These are phyloP conservation scores for Archivesica marissinica DNA, from an alignment of 1,140 invertebrate species.

Conservation along the genomic window DNA sequence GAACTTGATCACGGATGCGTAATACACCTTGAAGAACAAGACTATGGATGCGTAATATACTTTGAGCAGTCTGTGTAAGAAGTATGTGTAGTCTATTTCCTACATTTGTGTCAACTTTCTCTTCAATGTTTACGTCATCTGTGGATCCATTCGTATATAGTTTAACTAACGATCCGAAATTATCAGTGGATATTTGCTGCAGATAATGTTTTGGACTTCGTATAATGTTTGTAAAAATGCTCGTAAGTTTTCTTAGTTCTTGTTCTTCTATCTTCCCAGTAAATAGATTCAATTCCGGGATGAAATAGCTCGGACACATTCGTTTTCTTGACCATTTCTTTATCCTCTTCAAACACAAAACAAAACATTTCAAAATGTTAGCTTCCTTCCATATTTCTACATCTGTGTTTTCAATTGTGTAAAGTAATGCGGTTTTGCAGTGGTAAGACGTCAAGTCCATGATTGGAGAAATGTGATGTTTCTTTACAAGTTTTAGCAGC, in stretches of 20 bases:
- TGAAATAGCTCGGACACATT: constrained; percentile 35
- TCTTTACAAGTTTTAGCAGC: constrained; percentile 37
- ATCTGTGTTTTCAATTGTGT: constrained; percentile 6
- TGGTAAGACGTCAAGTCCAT: constrained; percentile 9
- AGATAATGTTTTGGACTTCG: not conserved
- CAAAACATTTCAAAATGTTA: constrained; percentile 28
- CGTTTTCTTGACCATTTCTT: not conserved
- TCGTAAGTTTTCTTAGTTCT: not conserved
- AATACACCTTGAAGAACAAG: not conserved
- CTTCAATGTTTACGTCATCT: not conserved
- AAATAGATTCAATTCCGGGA: constrained; percentile 32
- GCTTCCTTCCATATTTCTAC: not conserved
- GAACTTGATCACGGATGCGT: not conserved
- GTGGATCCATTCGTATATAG: not conserved
- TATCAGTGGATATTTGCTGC: not conserved
- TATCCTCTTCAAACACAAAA: not conserved
- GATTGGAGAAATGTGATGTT: constrained; percentile 1
- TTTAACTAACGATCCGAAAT: not conserved
- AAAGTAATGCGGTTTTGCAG: constrained; percentile 34
- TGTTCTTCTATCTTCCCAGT: not conserved
- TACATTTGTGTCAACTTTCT: not conserved
- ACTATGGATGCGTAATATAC: not conserved
- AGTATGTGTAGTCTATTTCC: not conserved
- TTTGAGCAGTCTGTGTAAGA: not conserved
- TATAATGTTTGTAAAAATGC: not conserved